Conservation (phyloP, 2,888 invertebrate genomes). For the Didymodactylos carnosus region DNA sequence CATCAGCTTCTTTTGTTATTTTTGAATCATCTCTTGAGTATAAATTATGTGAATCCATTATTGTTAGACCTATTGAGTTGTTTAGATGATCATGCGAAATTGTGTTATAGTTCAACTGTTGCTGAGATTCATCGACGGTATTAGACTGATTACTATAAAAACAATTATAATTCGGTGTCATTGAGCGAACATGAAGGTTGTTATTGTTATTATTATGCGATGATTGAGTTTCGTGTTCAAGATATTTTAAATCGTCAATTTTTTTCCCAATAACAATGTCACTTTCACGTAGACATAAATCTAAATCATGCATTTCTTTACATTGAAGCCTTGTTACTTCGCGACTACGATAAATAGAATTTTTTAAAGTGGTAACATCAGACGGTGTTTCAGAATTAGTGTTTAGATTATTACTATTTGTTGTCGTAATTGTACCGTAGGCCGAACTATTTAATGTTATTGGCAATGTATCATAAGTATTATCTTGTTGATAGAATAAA, state of each 20-base stretch:
- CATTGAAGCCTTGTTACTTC: conserved; percentile 12
- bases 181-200: neutral
- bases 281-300: conserved; percentile 10
- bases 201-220: no score
- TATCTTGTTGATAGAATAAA: neutral
- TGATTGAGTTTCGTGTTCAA: neutral
- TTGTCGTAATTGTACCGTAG: no score
- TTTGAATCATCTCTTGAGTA: neutral
- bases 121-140: neutral
- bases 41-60: neutral
- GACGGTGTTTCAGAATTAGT: neutral
- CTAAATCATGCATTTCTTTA: conserved; percentile 14
- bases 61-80: no score
- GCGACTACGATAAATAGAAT: conserved; percentile 8
- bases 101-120: neutral
- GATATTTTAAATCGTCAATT: neutral
- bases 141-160: no score
- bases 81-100: no score
- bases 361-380: conserved; percentile 3
- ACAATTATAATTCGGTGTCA: neutral
- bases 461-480: neutral
- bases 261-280: neutral
- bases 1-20: neutral
- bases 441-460: neutral
- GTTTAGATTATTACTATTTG: neutral